Conservation (phyloP, 2,797 vertebrate genomes). For the Sciurus carolinensis region DNA sequence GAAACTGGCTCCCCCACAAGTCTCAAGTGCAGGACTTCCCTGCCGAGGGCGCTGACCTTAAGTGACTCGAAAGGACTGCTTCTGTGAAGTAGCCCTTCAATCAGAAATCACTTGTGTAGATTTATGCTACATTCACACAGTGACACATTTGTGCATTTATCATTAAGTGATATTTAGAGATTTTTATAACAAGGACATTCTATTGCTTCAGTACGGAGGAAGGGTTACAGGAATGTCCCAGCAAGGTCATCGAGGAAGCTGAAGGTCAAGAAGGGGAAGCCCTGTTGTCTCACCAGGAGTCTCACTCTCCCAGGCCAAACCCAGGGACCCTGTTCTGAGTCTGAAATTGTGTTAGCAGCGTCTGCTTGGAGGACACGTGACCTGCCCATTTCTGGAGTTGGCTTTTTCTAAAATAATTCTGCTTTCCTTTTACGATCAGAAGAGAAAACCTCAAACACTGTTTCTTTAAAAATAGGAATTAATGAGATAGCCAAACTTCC, state of each 20-base stretch:
- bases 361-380: neutral
- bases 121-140: neutral
- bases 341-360: neutral
- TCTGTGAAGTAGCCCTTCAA: slow-evolving; percentile 27
- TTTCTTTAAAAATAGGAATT: slow-evolving; percentile 78
- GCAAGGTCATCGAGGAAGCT: neutral
- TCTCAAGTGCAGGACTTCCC: accelerated
- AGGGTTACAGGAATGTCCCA: neutral
- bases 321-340: neutral
- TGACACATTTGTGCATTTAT: neutral
- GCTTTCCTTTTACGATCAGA: slow-evolving; percentile 71
- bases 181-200: slow-evolving; percentile 22
- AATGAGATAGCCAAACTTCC: slow-evolving; percentile 56
- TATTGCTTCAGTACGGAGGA: neutral
- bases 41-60: neutral
- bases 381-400: slow-evolving; percentile 43
- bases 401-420: slow-evolving; percentile 63
- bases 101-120: slow-evolving; percentile 9
- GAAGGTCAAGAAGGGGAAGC: neutral
- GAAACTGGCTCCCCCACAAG: neutral
- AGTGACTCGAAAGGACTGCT: neutral
- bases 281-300: neutral
- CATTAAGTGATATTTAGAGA: neutral
- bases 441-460: slow-evolving; percentile 50
- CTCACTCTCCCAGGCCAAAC: neutral